Conservation (phyloP, 2,888 invertebrate species). For the Campoplex capitator region DNA sequence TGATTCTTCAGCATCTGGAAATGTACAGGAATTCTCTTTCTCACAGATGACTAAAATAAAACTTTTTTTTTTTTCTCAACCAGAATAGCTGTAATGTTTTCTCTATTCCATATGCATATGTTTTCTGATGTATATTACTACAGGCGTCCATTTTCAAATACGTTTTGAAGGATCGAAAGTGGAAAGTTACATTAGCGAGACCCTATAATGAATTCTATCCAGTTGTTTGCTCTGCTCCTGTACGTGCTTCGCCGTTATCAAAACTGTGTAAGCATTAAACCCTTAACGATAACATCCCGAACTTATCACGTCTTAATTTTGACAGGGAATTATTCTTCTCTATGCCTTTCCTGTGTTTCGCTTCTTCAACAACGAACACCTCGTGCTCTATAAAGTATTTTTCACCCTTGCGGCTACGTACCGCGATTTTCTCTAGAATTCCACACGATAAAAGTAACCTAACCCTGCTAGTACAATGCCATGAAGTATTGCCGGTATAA, state of each 20-base stretch:
- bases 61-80: background rate
- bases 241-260: slow-evolving; percentile 20
- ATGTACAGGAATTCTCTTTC: background rate
- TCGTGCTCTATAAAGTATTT: slow-evolving; percentile 53
- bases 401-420: slow-evolving; percentile 20
- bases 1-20: background rate
- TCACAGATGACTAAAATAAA: background rate
- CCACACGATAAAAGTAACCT: background rate
- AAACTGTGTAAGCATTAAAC: slow-evolving; percentile 18
- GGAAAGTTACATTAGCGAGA: background rate
- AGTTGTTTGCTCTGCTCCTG: slow-evolving; percentile 59
- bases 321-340: slow-evolving; percentile 65
- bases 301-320: slow-evolving; percentile 77
- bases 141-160: background rate
- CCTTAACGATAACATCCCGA: slow-evolving; percentile 73
- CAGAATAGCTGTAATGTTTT: too few relatives aligned
- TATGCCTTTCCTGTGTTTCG: slow-evolving; percentile 30
- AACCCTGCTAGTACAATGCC: slow-evolving; percentile 3
- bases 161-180: background rate
- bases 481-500: slow-evolving; percentile 13
- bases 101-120: background rate
- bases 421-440: background rate
- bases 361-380: slow-evolving; percentile 21
- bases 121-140: background rate
- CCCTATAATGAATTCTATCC: background rate